Percentiles rank a stretch among this genome's conserved stretches.
These are phyloP conservation scores for Hypotaenidia okinawae DNA, from an alignment of 2,797 vertebrate species.

Conservation along the genomic window DNA sequence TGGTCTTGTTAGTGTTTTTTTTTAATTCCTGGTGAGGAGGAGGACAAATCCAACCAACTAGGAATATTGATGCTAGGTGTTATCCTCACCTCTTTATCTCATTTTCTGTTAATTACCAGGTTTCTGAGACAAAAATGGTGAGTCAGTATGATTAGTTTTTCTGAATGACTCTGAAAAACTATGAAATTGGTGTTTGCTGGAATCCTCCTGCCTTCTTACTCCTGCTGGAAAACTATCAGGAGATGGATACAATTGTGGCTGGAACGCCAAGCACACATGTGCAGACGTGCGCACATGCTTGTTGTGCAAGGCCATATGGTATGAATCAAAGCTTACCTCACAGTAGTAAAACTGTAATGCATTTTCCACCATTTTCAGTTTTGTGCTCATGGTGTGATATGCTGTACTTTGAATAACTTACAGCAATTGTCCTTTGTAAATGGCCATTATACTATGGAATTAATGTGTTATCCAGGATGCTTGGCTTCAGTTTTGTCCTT, in stretches of 20 bases:
- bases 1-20: neutral
- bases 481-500: neutral
- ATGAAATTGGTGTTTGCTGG: neutral
- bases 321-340: constrained; percentile 50
- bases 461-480: neutral
- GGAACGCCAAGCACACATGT: neutral
- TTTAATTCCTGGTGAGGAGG: neutral
- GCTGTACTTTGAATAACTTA: neutral
- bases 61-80: neutral
- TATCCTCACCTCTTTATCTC: neutral
- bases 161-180: neutral
- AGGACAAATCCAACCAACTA: neutral
- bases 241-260: neutral
- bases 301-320: constrained; percentile 25
- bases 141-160: neutral
- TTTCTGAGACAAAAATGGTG: neutral
- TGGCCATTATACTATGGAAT: neutral
- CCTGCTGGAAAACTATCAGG: neutral
- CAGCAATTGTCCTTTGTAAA: neutral
- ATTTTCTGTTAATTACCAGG: neutral
- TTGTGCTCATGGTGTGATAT: neutral
- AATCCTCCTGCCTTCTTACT: neutral
- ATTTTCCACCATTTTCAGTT: constrained; percentile 50
- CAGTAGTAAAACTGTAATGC: constrained; percentile 39
- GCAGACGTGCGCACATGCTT: neutral